Evolutionary conservation across 2,888 invertebrate genomes (phyloP), one percentile per base, ranked within the genome.

Genomic region (Tenthredo scrophulariae): DNA sequence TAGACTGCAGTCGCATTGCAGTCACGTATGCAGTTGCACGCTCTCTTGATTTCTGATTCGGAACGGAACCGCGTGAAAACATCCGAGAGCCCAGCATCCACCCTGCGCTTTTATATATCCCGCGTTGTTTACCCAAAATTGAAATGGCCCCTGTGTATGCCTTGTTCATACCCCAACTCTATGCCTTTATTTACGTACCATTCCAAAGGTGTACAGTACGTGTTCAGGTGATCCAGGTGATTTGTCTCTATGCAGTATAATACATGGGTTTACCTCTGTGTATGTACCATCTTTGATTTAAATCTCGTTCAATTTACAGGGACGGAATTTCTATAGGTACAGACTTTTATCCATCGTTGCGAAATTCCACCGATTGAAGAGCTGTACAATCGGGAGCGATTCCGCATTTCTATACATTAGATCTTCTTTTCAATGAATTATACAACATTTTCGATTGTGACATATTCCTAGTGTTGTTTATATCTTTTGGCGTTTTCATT

Each of bases 41-140:
- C 87, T 89, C 87, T 87, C 88, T 88, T 91, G 91, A 92, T 92
- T 92, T 91, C 88, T 88, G 88, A 92, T 92, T 92, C 92, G 83
- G 83, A 26, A 83, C 29, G 43, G 46, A 67, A 83, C 50, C 67
- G 65, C 83, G 67, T 83, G 65, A 83, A 83, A 83, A 83, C 83
- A 67, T 83, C 67, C 46, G 22, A 65, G 26, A 70, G 54, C 18
- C 70, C 37, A 46, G 46, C 9, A 26, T 74, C 33, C 26, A 74
- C 22, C n/a, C 43, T 22, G 26, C 1, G n/a, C 77, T 50, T 54
- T 77, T 77, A 77, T 54, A 18, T 54, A 54, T 50, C 13, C 18
- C 33, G 26, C 54, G n/a, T 77, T 77, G 29, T 77, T 77, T 29
- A 77, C 50, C 50, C 46, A 77, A 77, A 77, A 77, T 77, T 77